These are phyloP conservation scores for Erebia aethiops DNA, from an alignment of 2,888 invertebrate genomes.

Conservation along the genomic window DNA sequence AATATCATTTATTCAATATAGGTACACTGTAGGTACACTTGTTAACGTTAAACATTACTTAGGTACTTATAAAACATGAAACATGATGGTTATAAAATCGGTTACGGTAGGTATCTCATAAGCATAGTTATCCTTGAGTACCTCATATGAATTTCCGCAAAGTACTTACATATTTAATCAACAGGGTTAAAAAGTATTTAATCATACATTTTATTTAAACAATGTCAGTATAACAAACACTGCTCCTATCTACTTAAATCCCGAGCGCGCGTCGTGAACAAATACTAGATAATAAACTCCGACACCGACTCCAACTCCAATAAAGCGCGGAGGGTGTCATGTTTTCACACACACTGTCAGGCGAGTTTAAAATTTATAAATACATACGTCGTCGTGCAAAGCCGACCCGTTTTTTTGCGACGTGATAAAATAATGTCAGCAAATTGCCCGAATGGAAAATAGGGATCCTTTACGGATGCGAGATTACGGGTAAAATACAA, in stretches of 20 bases:
- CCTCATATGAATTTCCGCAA: no score
- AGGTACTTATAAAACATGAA: no score
- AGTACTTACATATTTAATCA: no score
- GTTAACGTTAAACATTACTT: no score
- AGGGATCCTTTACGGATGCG: not conserved
- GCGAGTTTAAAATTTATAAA: constrained; percentile 69
- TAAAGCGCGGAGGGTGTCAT: constrained; percentile 64
- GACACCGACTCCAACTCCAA: constrained; percentile 49
- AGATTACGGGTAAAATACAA: not conserved
- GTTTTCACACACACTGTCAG: constrained; percentile 55
- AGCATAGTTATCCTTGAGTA: no score
- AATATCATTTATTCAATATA: no score
- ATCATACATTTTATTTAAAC: not conserved
- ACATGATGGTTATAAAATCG: no score
- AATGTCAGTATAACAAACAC: constrained; percentile 64
- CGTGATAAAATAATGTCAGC: constrained; percentile 54
- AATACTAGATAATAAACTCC: constrained; percentile 61
- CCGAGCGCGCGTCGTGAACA: constrained; percentile 66
- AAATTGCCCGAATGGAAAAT: constrained; percentile 30
- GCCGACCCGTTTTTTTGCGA: constrained; percentile 64
- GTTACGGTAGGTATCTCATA: no score
- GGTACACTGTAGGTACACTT: no score
- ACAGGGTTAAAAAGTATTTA: not conserved
- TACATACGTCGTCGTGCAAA: constrained; percentile 54
- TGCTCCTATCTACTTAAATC: constrained; percentile 63